A percentile compares a stretch with the other conserved stretches of the same genome.
Evolutionary conservation across 2,113 vertebrate species (phyloP).

Genomic region (Taxidea taxus): DNA sequence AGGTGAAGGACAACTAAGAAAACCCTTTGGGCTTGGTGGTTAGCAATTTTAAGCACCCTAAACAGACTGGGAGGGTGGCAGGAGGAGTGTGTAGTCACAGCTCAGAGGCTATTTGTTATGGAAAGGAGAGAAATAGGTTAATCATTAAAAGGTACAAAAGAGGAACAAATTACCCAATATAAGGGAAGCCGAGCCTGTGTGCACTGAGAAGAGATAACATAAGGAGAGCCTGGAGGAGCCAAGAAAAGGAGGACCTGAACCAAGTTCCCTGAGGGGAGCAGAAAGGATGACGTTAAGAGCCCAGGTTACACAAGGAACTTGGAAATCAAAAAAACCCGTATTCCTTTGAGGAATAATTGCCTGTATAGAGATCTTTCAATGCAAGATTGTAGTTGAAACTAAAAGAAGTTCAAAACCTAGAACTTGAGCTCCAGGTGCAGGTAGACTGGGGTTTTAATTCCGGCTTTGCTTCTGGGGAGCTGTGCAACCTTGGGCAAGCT

Average conservation of each 20-base stretch:
- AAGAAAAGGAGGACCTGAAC: background rate
- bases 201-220: background rate
- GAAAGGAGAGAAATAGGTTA: background rate
- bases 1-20: background rate
- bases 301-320: background rate
- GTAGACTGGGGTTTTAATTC: background rate
- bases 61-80: background rate
- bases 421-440: background rate
- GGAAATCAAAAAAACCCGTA: background rate
- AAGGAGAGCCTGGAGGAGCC: background rate
- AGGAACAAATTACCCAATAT: background rate
- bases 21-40: background rate
- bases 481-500: background rate
- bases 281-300: fast-evolving
- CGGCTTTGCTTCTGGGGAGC: background rate
- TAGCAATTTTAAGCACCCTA: background rate
- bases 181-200: background rate
- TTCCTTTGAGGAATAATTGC: background rate
- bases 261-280: background rate
- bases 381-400: background rate
- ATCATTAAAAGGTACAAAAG: background rate
- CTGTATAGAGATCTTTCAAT: background rate
- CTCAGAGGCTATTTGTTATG: background rate
- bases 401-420: conserved; percentile 9
- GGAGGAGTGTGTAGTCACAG: background rate